These are phyloP conservation scores for Centruroides sculpturatus DNA, from an alignment of 1,140 invertebrate species.

Conservation along the genomic window DNA sequence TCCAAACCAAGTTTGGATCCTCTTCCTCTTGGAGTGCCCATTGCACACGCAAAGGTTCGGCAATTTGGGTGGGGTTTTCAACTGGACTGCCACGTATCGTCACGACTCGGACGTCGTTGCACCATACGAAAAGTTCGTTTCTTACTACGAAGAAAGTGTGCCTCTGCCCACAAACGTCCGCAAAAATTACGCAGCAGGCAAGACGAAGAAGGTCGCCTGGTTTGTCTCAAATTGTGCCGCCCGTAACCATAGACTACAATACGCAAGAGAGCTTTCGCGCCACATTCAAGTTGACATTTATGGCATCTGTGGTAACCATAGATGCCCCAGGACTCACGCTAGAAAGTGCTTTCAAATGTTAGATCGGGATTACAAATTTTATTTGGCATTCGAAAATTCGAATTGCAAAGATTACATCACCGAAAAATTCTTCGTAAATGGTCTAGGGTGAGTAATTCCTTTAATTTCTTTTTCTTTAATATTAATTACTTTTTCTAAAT, in stretches of 20 bases:
- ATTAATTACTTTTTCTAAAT: too few relatives aligned
- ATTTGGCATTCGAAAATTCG: constrained; percentile 92
- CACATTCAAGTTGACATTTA: constrained; percentile 85
- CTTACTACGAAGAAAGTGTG: not conserved
- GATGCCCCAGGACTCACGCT: constrained; percentile 58
- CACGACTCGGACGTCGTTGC: constrained; percentile 88
- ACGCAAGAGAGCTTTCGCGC: constrained; percentile 68
- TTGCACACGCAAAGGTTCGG: constrained; percentile 72
- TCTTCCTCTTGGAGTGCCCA: constrained; percentile 84
- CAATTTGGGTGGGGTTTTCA: constrained; percentile 61
- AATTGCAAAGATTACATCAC: constrained; percentile 94
- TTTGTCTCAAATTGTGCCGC: constrained; percentile 93
- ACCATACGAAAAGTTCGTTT: constrained; percentile 83
- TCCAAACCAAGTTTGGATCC: constrained; percentile 53
- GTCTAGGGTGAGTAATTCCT: constrained; percentile 49
- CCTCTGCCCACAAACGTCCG: not conserved
- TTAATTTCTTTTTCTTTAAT: too few relatives aligned
- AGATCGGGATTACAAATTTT: constrained; percentile 90
- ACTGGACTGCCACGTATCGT: constrained; percentile 91
- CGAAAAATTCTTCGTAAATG: constrained; percentile 93
- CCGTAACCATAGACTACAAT: constrained; percentile 68
- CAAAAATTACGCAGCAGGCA: constrained; percentile 65
- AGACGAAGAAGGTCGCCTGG: constrained; percentile 89
- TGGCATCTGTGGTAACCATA: constrained; percentile 65
- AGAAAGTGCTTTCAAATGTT: constrained; percentile 79